Base-by-base conservation (phyloP, 2,888 invertebrate genomes). In the Parnassius orleans region DNA sequence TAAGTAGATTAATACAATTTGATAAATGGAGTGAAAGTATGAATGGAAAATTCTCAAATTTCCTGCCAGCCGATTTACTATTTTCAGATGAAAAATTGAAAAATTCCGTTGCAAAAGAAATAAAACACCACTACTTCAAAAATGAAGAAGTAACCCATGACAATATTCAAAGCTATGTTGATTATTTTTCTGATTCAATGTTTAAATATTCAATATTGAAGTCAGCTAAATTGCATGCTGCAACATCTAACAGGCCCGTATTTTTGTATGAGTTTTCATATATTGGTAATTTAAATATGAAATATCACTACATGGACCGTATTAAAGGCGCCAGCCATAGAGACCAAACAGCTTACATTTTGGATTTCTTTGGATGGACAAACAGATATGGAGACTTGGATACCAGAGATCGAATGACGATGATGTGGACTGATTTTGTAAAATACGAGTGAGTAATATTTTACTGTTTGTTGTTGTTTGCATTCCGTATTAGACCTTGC, bases 181-280 rank as follows among this genome's bases (percentile, higher is more conserved):
- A 90, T 66, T 91, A 88, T 65, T 89, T 87, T 57, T 88, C 89
- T 1, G 91, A 90, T 67, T 72, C 83, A 1, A 89, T 90, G 90
- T 90, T 90, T 57, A 90, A 85, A 61, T 86, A 88, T 63, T 72
- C 77, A 1, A 84, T 90, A 52, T 71, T 90, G 65, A 87, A 82
- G 63, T 89, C 90, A 9, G 80, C 83, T 0, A 84, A 81, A 69
- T n/a, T 84, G 0, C 86, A 87, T 60, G 75, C 85, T 2, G 61
- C 66, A 0, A 69, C 72, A 48, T 75, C 78, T 1, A 72, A 76
- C 3, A 75, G 66, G 9, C 82, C 85, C 0, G 72, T 89, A 0
- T n/a, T n/a, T 70, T 67, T 90, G 9, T 91, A 89, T 63, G 90
- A 90, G 57, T 91, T 90, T 68, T 76, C 83, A 0, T 90, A 87